Evolutionary conservation across 2,113 vertebrate genomes (phyloP).

Genomic region (Lepisosteus oculatus): DNA sequence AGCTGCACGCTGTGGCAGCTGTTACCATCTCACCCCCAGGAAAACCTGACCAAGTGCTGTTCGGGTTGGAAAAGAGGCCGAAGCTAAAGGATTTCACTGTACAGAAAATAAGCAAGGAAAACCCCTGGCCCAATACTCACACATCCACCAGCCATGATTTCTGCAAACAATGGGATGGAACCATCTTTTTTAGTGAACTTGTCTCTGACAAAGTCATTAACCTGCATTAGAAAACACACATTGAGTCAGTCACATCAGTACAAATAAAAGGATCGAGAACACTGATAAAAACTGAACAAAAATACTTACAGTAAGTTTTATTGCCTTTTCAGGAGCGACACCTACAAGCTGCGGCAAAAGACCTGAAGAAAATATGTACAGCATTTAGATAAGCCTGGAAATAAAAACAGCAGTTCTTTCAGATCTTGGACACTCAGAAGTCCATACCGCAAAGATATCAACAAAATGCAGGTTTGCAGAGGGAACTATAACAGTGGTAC

Average conservation of each 20-base stretch:
- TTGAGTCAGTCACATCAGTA: slow-evolving; percentile 5
- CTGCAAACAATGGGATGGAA: slow-evolving; percentile 78
- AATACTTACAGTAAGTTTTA: slow-evolving; percentile 93
- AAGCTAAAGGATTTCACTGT: too few species aligned
- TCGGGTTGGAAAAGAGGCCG: too few species aligned
- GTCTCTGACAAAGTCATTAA: slow-evolving; percentile 96
- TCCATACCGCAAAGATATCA: too few species aligned
- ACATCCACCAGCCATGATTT: slow-evolving; percentile 86
- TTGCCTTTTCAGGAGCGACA: slow-evolving; percentile 95
- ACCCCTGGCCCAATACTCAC: slow-evolving; percentile 63
- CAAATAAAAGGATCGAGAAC: slow-evolving; percentile 37
- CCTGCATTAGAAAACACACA: slow-evolving; percentile 59
- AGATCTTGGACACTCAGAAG: too few species aligned
- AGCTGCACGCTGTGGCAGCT: too few species aligned
- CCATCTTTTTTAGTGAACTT: slow-evolving; percentile 84
- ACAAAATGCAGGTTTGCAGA: too few species aligned
- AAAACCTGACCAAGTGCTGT: neutral
- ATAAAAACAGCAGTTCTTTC: neutral
- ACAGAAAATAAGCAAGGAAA: neutral
- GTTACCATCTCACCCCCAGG: neutral
- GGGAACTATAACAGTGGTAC: too few species aligned
- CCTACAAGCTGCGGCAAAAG: slow-evolving; percentile 93
- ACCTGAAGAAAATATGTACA: slow-evolving; percentile 69
- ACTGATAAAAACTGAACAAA: slow-evolving; percentile 38
- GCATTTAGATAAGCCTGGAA: slow-evolving; percentile 25